Evolutionary conservation across 2,797 vertebrate species (phyloP), one percentile per base, ranked within the genome.

Genomic region (Muscicapa comitata): DNA sequence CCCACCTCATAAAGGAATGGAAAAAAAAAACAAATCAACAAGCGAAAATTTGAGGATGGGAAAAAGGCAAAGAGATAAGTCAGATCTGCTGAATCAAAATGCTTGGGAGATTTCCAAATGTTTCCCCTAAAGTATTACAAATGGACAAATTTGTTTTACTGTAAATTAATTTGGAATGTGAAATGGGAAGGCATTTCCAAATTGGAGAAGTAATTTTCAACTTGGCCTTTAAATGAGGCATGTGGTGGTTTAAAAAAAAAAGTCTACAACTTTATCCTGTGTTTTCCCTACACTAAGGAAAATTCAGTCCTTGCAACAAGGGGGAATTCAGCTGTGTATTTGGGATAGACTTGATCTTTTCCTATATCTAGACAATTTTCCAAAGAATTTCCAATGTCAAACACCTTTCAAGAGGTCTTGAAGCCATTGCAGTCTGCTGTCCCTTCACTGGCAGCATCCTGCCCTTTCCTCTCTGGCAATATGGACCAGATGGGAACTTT

Each of bases 181-280:
- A 92, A 95, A 86, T 5, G 2, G 58, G 57, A 96, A 90, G 45
- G 42, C 33, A n/a, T 73, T 86, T 94, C 86, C 84, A 68, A 88
- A 65, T 68, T 28, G n/a, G 68, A 86, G 54, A 83, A 83, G 51
- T 40, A 40, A 86, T 89, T 93, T 95, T 83, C 51, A 78, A 75
- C 59, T 83, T 81, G 68, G 50, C 59, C 90, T 91, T 89, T 68
- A 93, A 92, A 91, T 90, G n/a, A 90, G 18, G 35, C 50, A 59
- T 38, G 33, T 53, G 45, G 13, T 55, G 28, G 58, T 86, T 50
- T 31, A 89, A 85, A 80, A 40, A 40, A 57, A 37, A 38, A 59
- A 31, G 15, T 0, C 6, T 37, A 37, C 29, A 54, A 29, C 14
- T 7, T 75, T n/a, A 42, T 50, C 6, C 38, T 43, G 9, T 50